phyloP scores from a whole-genome alignment of 2,888 invertebrate species.

The Meghimatium bilineatum region DNA sequence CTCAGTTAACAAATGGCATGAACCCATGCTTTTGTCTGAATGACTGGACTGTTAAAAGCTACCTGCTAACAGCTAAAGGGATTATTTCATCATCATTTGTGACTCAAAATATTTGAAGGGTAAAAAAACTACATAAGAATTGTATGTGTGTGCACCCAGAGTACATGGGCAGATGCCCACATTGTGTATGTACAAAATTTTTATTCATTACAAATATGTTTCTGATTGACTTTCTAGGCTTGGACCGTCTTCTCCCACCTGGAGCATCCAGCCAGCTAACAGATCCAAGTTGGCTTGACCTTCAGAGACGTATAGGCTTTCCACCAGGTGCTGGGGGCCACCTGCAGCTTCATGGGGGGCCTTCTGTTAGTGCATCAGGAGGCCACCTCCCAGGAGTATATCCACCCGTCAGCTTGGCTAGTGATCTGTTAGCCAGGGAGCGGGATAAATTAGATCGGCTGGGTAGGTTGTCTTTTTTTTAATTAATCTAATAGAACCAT shows the following conservation, averaged over 20 bases:
- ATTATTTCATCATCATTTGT: no score
- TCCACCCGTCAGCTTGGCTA: constrained; percentile 81
- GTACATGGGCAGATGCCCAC: no score
- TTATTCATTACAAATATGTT: not conserved
- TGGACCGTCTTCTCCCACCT: constrained; percentile 70
- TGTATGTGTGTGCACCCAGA: no score
- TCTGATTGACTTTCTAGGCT: constrained; percentile 55
- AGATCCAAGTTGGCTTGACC: constrained; percentile 87
- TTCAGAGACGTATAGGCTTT: constrained; percentile 81
- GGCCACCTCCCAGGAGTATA: constrained; percentile 77
- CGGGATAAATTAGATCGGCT: constrained; percentile 88
- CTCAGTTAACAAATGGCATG: no score
- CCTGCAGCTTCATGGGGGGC: constrained; percentile 63
- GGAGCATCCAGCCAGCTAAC: constrained; percentile 63
- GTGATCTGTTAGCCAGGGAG: constrained; percentile 86
- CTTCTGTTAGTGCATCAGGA: constrained; percentile 78
- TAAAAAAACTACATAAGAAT: no score
- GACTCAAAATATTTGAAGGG: no score
- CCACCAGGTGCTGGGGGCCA: constrained; percentile 78
- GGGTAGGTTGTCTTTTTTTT: no score
- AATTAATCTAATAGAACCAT: no score
- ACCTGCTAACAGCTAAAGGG: no score
- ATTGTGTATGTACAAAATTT: not conserved
- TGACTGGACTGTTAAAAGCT: no score
- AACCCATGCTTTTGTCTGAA: no score